Evolutionary conservation across 2,888 invertebrate species (phyloP).

Genomic region (Lumbricus terrestris): DNA sequence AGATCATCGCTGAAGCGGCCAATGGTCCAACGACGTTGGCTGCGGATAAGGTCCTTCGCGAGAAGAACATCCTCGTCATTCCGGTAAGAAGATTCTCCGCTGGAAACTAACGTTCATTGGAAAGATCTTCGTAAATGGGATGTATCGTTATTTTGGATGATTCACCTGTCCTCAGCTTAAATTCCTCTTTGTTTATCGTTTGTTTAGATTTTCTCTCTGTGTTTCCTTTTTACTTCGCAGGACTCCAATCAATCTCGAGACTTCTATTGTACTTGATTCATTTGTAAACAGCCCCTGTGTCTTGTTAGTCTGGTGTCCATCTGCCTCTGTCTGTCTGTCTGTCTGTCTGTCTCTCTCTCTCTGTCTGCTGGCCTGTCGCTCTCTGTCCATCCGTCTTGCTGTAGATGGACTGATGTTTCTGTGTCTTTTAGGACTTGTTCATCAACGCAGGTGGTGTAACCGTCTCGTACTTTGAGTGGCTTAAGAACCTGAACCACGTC

Average conservation of each 20-base stretch:
- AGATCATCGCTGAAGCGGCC: slow-evolving; percentile 89
- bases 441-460: slow-evolving; percentile 85
- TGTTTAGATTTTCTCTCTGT: not conserved
- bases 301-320: not conserved
- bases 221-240: not conserved
- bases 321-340: no score
- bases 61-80: slow-evolving; percentile 82
- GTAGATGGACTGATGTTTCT: not conserved
- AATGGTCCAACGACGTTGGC: slow-evolving; percentile 96
- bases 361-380: no score
- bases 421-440: slow-evolving; percentile 54
- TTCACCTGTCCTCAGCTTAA: no score
- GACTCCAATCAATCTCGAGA: not conserved
- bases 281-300: not conserved
- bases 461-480: slow-evolving; percentile 97
- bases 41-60: slow-evolving; percentile 84
- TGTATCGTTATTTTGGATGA: no score
- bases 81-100: slow-evolving; percentile 62
- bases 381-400: not conserved
- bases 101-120: not conserved
- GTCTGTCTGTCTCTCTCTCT: no score
- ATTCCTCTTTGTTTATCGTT: not conserved
- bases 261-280: not conserved
- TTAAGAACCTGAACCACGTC: slow-evolving; percentile 98
- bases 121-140: no score